These are phyloP conservation scores for Ichneumon xanthorius DNA, from an alignment of 2,888 invertebrate species.

Conservation along the genomic window DNA sequence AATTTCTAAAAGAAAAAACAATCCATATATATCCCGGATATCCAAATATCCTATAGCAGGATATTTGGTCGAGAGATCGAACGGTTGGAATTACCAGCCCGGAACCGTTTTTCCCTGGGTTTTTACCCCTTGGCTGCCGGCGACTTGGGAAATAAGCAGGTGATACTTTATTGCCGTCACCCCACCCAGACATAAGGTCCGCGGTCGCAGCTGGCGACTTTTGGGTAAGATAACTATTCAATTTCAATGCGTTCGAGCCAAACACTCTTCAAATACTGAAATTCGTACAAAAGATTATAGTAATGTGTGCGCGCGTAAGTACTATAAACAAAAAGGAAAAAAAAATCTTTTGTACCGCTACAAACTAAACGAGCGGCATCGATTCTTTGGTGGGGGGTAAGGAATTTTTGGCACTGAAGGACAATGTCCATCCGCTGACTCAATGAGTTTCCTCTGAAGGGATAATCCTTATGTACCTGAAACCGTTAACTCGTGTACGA, in stretches of 20 bases:
- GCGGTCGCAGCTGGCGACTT: conserved; percentile 22
- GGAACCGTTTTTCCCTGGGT: conserved; percentile 5
- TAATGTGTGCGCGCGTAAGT: not conserved
- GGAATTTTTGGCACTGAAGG: not conserved
- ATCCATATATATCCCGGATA: too few species aligned
- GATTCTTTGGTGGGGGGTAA: not conserved
- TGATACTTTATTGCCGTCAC: conserved; percentile 22
- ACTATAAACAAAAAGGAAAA: not conserved
- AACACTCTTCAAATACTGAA: not conserved
- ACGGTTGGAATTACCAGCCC: not conserved
- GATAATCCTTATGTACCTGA: conserved; percentile 30
- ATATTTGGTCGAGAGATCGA: not conserved
- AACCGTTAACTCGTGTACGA: not conserved
- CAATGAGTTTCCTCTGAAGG: not conserved
- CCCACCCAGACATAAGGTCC: conserved; percentile 1
- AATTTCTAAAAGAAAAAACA: not conserved
- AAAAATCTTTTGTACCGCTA: not conserved
- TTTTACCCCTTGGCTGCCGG: not conserved
- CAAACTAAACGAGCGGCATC: not conserved
- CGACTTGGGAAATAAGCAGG: conserved; percentile 18
- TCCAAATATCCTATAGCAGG: not conserved
- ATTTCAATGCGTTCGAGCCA: not conserved
- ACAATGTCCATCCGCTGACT: not conserved
- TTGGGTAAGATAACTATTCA: conserved; percentile 7
- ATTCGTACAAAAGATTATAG: conserved; percentile 1